Percentiles rank a stretch among this genome's conserved stretches.
phyloP scores from a whole-genome alignment of 1,140 invertebrate species.

The Parapsyche elsis region DNA sequence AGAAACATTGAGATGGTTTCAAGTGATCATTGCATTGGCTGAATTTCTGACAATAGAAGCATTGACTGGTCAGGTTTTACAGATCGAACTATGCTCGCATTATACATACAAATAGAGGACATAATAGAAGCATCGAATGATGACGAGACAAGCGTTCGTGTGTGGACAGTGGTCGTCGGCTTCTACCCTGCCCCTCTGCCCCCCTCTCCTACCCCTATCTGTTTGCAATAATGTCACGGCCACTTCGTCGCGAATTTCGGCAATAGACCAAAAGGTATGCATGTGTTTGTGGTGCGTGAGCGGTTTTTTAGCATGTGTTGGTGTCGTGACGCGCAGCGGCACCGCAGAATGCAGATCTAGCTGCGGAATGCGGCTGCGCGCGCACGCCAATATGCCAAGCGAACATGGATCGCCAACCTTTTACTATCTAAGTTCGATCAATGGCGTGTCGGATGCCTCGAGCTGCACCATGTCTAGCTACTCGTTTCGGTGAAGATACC shows the following conservation, averaged over 20 bases:
- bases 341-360: conserved; percentile 19
- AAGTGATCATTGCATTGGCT: too few relatives aligned
- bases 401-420: too few relatives aligned
- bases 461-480: too few relatives aligned
- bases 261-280: not conserved
- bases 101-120: too few relatives aligned
- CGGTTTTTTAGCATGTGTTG: not conserved
- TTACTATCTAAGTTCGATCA: too few relatives aligned
- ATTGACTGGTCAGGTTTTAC: too few relatives aligned
- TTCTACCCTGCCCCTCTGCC: not conserved
- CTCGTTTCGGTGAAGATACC: too few relatives aligned
- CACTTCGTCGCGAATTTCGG: not conserved
- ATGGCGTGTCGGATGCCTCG: too few relatives aligned
- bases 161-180: conserved; percentile 2
- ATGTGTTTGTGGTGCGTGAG: not conserved
- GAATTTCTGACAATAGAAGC: too few relatives aligned
- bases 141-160: not conserved
- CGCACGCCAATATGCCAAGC: too few relatives aligned
- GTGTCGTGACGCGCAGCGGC: conserved; percentile 20
- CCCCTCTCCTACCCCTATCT: not conserved
- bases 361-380: conserved; percentile 15
- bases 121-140: too few relatives aligned
- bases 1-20: too few relatives aligned
- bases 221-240: conserved; percentile 14
- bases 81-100: not conserved